Evolutionary conservation across 2,797 vertebrate genomes (phyloP).

Genomic region (Sebastes vulpes): DNA sequence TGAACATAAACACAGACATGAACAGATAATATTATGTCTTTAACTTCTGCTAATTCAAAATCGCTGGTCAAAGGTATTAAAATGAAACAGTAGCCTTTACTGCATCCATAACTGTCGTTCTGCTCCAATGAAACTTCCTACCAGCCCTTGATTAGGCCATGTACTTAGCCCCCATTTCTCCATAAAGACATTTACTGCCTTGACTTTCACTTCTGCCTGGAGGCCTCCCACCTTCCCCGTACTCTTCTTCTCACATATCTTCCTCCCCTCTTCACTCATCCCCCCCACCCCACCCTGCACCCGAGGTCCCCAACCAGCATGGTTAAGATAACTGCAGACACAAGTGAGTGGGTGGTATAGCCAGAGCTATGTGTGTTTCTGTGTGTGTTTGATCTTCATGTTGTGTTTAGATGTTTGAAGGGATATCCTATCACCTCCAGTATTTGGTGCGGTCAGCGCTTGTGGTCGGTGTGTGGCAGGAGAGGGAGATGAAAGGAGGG

Average conservation of each 20-base stretch:
- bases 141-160: conserved; percentile 55
- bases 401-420: conserved; percentile 89
- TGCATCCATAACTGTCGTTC: conserved; percentile 53
- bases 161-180: conserved; percentile 60
- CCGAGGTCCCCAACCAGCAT: conserved; percentile 77
- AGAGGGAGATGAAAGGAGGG: conserved; percentile 80
- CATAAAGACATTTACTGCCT: conserved; percentile 73
- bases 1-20: not conserved
- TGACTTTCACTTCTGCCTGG: conserved; percentile 56
- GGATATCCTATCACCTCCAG: conserved; percentile 89
- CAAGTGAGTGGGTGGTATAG: conserved; percentile 85
- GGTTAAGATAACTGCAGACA: conserved; percentile 84
- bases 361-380: conserved; percentile 45
- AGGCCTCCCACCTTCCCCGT: conserved; percentile 55
- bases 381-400: conserved; percentile 84
- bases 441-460: conserved; percentile 81
- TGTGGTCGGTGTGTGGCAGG: conserved; percentile 76
- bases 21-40: not conserved
- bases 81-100: conserved; percentile 65
- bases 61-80: conserved; percentile 19
- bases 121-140: conserved; percentile 51
- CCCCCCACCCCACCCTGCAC: conserved; percentile 40
- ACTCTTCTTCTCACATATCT: conserved; percentile 44
- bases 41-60: conserved; percentile 1
- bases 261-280: conserved; percentile 28